Percentiles rank a stretch among this genome's conserved stretches.
These are phyloP conservation scores for Tapera naevia DNA, from an alignment of 2,797 vertebrate genomes.

Conservation along the genomic window DNA sequence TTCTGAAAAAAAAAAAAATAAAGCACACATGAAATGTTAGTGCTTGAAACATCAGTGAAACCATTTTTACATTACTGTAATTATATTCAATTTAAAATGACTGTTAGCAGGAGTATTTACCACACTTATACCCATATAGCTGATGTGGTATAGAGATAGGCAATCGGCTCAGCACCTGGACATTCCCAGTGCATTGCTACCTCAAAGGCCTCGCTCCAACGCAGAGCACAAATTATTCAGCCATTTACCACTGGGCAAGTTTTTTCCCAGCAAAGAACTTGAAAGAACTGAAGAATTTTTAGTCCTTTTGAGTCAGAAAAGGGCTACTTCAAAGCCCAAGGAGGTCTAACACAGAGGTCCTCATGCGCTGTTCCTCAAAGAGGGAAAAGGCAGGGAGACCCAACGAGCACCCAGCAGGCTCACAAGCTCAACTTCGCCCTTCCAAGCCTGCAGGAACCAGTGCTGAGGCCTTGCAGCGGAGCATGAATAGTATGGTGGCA, in stretches of 20 bases:
- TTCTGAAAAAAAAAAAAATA: not conserved
- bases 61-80: not conserved
- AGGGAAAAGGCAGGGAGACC: accelerated
- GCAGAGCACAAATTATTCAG: not conserved
- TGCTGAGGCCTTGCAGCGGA: accelerated
- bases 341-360: accelerated
- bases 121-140: too few species aligned
- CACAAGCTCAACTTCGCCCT: accelerated
- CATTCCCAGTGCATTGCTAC: not conserved
- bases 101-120: accelerated
- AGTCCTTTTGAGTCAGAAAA: accelerated
- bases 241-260: accelerated
- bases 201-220: not conserved
- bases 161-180: accelerated
- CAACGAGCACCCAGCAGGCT: not conserved
- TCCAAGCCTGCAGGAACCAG: accelerated
- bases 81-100: not conserved
- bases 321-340: too few species aligned
- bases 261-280: not conserved
- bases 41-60: accelerated
- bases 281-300: accelerated
- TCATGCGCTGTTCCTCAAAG: accelerated
- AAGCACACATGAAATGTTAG: not conserved
- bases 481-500: too few species aligned
- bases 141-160: accelerated